These are phyloP conservation scores for Phyllopteryx taeniolatus DNA, from an alignment of 2,113 vertebrate genomes.

Conservation along the genomic window DNA sequence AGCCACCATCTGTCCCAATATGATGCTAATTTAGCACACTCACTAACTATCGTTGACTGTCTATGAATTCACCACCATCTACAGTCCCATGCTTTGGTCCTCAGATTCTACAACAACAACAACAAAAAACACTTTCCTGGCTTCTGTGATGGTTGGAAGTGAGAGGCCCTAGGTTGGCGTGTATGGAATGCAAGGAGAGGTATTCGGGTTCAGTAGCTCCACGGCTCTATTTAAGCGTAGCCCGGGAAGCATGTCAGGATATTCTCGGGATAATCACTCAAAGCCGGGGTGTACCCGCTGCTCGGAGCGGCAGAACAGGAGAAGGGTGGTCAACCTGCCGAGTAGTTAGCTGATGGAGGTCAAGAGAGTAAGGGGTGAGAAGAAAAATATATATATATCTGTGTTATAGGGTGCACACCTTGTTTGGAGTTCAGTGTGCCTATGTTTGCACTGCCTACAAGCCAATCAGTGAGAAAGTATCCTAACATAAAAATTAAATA, in stretches of 20 bases:
- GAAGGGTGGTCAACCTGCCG: constrained; percentile 27
- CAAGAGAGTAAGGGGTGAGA: constrained; percentile 41
- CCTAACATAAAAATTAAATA: not conserved
- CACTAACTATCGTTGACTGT: constrained; percentile 43
- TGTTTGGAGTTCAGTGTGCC: not conserved
- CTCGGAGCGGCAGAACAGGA: constrained; percentile 1
- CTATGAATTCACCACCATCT: constrained; percentile 48
- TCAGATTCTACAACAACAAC: not conserved
- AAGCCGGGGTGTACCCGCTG: constrained; percentile 39
- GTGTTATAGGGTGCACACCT: not conserved
- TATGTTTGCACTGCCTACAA: not conserved
- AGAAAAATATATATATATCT: constrained; percentile 7
- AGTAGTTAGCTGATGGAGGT: constrained; percentile 40
- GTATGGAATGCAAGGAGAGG: constrained; percentile 20
- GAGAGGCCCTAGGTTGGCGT: constrained; percentile 29
- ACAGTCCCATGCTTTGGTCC: constrained; percentile 14
- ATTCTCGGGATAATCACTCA: constrained; percentile 60
- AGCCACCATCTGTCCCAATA: constrained; percentile 60
- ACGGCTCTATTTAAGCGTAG: constrained; percentile 31
- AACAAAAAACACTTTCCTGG: constrained; percentile 7
- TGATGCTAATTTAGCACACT: constrained; percentile 60
- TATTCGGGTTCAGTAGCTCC: constrained; percentile 26
- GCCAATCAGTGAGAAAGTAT: not conserved
- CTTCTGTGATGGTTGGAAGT: constrained; percentile 38
- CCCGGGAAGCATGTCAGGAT: constrained; percentile 52